Conservation (phyloP, 2,888 invertebrate species). For the Argyresthia goedartella region DNA sequence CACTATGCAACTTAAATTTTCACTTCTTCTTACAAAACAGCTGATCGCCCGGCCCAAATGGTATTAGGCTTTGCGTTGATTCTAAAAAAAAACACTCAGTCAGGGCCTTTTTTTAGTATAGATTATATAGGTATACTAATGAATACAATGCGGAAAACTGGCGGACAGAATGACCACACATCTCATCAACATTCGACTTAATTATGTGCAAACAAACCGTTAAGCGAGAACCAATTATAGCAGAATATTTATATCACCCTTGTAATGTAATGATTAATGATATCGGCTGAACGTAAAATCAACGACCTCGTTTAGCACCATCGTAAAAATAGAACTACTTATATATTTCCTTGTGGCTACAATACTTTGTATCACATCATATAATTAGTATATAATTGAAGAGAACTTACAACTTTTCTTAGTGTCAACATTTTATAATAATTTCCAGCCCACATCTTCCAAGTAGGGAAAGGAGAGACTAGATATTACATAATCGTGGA, state of each 20-base stretch:
- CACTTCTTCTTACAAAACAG: too few relatives aligned
- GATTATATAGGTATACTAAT: too few relatives aligned
- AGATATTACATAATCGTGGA: background rate
- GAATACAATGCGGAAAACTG: background rate
- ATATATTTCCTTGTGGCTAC: background rate
- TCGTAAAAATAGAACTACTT: background rate
- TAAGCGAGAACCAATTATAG: slow-evolving; percentile 19
- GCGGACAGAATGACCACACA: background rate
- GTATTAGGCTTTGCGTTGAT: too few relatives aligned
- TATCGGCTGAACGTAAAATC: slow-evolving; percentile 14
- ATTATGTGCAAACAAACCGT: slow-evolving; percentile 26
- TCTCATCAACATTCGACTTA: slow-evolving; percentile 13
- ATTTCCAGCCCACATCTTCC: background rate
- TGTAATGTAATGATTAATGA: slow-evolving; percentile 26
- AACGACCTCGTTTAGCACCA: background rate
- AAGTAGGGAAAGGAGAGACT: background rate
- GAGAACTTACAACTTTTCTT: background rate
- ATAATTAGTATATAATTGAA: slow-evolving; percentile 1
- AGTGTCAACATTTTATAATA: background rate
- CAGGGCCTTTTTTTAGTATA: too few relatives aligned
- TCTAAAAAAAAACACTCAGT: too few relatives aligned
- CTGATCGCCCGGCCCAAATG: too few relatives aligned
- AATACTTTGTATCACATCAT: background rate
- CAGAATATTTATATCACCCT: slow-evolving; percentile 24
- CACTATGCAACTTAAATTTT: too few relatives aligned